These are phyloP conservation scores for Leptopilina boulardi DNA, from an alignment of 1,140 invertebrate species.

Conservation along the genomic window DNA sequence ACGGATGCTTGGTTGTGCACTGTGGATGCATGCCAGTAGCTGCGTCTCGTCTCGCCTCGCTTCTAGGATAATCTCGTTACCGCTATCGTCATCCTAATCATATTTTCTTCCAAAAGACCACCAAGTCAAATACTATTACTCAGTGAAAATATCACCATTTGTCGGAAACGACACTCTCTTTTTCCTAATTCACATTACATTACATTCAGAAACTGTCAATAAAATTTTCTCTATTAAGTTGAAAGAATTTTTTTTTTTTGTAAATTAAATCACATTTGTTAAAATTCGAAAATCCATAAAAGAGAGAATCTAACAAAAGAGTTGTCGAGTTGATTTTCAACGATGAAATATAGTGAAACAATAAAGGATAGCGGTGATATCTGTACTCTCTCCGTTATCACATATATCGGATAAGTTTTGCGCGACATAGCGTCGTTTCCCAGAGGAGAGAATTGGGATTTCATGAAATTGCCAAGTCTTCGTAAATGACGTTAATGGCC, in stretches of 20 bases:
- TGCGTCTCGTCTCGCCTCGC: slow-evolving; percentile 52
- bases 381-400: not conserved
- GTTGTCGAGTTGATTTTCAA: no score
- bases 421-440: not conserved
- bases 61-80: slow-evolving; percentile 56
- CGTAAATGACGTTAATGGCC: slow-evolving; percentile 31
- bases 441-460: slow-evolving; percentile 22
- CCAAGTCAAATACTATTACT: slow-evolving; percentile 29
- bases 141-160: not conserved
- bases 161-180: no score
- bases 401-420: slow-evolving; percentile 12
- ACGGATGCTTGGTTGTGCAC: slow-evolving; percentile 12
- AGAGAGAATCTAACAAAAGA: no score
- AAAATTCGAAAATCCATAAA: no score
- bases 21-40: slow-evolving; percentile 49
- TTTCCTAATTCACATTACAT: not conserved
- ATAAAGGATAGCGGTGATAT: not conserved
- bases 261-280: no score
- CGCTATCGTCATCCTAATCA: slow-evolving; percentile 61
- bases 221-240: no score
- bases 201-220: not conserved
- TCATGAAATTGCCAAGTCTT: slow-evolving; percentile 29
- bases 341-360: no score
- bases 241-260: no score
- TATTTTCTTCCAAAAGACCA: slow-evolving; percentile 60